phyloP scores from a whole-genome alignment of 2,797 vertebrate species.

The Anableps anableps region DNA sequence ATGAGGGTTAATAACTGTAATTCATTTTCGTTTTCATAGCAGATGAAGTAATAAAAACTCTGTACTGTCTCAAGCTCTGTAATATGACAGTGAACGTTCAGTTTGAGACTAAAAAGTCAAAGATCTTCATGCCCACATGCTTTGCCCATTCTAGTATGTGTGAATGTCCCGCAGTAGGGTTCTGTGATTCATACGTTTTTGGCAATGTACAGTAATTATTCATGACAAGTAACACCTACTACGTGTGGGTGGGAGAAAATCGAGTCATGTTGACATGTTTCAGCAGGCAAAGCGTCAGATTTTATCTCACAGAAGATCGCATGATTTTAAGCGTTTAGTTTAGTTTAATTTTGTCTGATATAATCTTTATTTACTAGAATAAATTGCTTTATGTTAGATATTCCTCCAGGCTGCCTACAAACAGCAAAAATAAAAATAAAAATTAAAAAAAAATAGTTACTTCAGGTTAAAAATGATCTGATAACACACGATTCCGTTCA shows the following conservation, averaged over 20 bases:
- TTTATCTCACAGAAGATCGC: constrained; percentile 1
- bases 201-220: constrained; percentile 58
- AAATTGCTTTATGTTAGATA: background rate
- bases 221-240: constrained; percentile 65
- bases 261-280: constrained; percentile 69
- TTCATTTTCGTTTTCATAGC: background rate
- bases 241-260: constrained; percentile 62
- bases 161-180: constrained; percentile 39
- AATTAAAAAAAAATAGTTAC: background rate
- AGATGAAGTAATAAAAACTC: background rate
- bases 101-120: background rate
- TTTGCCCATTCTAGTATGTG: constrained; percentile 20
- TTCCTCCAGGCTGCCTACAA: background rate
- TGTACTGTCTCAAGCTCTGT: background rate
- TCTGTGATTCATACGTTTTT: constrained; percentile 66
- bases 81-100: background rate
- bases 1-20: background rate
- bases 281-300: constrained; percentile 43
- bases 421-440: background rate
- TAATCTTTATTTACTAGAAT: background rate
- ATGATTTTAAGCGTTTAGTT: constrained; percentile 4
- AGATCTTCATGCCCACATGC: constrained; percentile 19
- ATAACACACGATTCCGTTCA: background rate
- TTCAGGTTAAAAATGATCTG: background rate
- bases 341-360: background rate